Evolutionary conservation across 2,888 invertebrate species (phyloP).

Genomic region (Tenthredo distinguenda): DNA sequence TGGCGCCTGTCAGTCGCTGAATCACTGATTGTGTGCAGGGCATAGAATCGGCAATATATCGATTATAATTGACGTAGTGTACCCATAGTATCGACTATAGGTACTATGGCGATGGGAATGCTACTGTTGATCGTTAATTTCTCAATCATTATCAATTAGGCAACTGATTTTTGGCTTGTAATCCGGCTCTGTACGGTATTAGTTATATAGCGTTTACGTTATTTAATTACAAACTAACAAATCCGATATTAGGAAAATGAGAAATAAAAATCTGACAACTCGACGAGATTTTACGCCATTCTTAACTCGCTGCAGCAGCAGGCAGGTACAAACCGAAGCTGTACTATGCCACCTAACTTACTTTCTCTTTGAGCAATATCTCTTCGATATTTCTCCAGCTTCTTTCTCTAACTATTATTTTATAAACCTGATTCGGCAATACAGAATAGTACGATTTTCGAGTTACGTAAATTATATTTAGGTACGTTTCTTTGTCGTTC

Average conservation of each 20-base stretch:
- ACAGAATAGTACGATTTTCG: background rate
- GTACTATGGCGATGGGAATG: background rate
- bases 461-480: background rate
- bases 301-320: background rate
- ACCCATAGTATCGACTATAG: background rate
- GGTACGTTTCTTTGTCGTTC: too few species aligned
- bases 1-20: slow-evolving; percentile 28
- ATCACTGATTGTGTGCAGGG: slow-evolving; percentile 22
- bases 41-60: slow-evolving; percentile 9
- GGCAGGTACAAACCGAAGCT: background rate
- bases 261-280: background rate
- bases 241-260: background rate
- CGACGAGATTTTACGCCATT: slow-evolving; percentile 10
- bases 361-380: slow-evolving; percentile 25
- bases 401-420: slow-evolving; percentile 12
- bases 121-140: background rate
- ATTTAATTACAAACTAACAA: background rate
- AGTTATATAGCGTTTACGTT: background rate
- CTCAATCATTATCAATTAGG: background rate
- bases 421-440: background rate
- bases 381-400: slow-evolving; percentile 5
- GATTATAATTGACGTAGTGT: background rate
- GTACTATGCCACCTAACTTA: background rate
- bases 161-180: background rate
- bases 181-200: background rate